Evolutionary conservation across 1,140 invertebrate genomes (phyloP), one percentile per base, ranked within the genome.

Genomic region (Dendrolimus kikuchii): DNA sequence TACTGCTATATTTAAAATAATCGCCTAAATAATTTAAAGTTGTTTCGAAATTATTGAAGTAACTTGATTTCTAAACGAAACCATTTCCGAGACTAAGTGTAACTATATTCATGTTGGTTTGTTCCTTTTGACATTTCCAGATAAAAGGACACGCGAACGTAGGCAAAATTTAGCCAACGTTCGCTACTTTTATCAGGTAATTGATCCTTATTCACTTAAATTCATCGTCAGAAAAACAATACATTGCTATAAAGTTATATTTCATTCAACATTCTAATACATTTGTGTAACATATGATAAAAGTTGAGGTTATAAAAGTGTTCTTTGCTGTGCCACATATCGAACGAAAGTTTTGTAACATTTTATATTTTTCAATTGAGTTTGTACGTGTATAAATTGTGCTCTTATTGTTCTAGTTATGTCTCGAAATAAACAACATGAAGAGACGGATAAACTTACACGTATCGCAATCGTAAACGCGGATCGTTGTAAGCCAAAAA

Each of bases 401-500:
- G 49, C 8, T 46, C 55, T 55, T 51, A 66, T 68, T 66, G 40
- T 9, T 71, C 48, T 74, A 88, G 86, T 66, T 59, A 95, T 95
- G 93, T 93, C 94, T 59, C 92, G 93, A 57, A 91, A 91, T 88
- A 92, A 91, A 80, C 90, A 90, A 45, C 88, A 90, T 68, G 95
- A 96, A 77, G 95, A 96, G 82, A 94, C 93, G 5, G 96, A 97
- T 83, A 95, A 96, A 78, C 91, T 98, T 67, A 98, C 96, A 49
- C 91, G 98, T 88, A 99, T 99, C 84, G 98, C 99, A 56, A 99
- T 99, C 75, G 98, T 99, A 46, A 99, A 96, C 88, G 92, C 93
- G 53, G 98, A 99, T 88, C 97, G 98, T 77, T 99, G 99, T 88
- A 99, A 99, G 86, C 99, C 99, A 0, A 99, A 99, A 88, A 91